Percentiles rank a stretch among this genome's conserved stretches.
These are phyloP conservation scores for Fringilla coelebs DNA, from an alignment of 2,797 vertebrate genomes.

Conservation along the genomic window DNA sequence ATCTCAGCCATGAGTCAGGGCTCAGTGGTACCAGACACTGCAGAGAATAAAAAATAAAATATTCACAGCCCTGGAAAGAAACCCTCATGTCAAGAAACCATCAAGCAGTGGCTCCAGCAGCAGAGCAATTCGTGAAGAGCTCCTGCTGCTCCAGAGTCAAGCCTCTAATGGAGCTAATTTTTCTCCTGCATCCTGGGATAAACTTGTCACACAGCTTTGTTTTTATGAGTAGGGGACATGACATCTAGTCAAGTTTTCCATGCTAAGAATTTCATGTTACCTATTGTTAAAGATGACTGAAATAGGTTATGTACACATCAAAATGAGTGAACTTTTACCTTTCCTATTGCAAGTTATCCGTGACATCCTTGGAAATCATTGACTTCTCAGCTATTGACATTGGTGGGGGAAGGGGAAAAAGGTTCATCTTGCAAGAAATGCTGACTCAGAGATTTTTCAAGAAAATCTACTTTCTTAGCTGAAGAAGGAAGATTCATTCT, in stretches of 20 bases:
- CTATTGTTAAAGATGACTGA: constrained; percentile 71
- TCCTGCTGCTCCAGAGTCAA: neutral
- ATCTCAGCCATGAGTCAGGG: neutral
- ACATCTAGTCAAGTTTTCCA: constrained; percentile 35
- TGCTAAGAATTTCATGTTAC: constrained; percentile 63
- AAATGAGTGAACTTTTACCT: constrained; percentile 73
- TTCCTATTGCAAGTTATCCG: constrained; percentile 66
- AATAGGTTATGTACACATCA: constrained; percentile 65
- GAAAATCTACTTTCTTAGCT: constrained; percentile 55
- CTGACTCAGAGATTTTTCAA: constrained; percentile 51
- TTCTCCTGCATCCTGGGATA: neutral
- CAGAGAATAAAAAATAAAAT: neutral
- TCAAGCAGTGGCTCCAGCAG: neutral
- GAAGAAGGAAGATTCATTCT: constrained; percentile 35
- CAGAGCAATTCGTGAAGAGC: neutral
- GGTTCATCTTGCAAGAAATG: constrained; percentile 58
- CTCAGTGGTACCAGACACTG: neutral
- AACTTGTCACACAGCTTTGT: neutral
- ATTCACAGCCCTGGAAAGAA: neutral
- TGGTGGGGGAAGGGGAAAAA: constrained; percentile 36
- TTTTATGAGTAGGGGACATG: constrained; percentile 8
- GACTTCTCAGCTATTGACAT: constrained; percentile 68
- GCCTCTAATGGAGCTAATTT: neutral
- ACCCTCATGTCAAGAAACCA: neutral
- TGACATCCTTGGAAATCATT: constrained; percentile 76